Evolutionary conservation across 2,888 invertebrate genomes (phyloP), one percentile per base, ranked within the genome.

Genomic region (Dendrolimus houi): DNA sequence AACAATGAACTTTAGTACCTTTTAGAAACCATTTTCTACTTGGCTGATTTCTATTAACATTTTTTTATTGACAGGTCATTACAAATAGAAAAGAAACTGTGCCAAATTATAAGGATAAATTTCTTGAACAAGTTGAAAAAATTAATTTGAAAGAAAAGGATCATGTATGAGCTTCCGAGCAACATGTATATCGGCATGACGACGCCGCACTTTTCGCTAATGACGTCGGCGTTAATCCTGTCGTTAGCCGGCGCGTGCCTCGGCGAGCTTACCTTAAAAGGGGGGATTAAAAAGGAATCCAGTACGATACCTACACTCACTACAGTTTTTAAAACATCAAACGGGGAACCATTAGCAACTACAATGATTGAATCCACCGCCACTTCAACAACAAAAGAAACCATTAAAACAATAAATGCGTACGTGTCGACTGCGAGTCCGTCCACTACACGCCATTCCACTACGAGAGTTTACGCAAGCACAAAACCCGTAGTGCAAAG

Each of bases 401-500:
- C 68, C 70, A 79, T 77, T 74, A 80, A 77, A 75, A 76, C 76
- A 79, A 87, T 82, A 80, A 89, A 83, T 75, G 78, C 74, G 64
- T 72, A 75, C 65, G 70, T 69, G 65, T 69, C 74, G 64, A 82
- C 79, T 55, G 81, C 79, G 76, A 77, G 75, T 69, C 68, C 82
- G 62, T 72, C 83, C 60, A 75, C 74, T 59, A 69, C 73, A 64
- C 77, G 71, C 71, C 72, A 75, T 80, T 80, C 82, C 75, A 77
- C 76, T 62, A 70, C 78, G 71, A 78, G 72, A 81, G 81, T 74
- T 70, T 74, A 79, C 72, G 72, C 71, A 66, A 82, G 75, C 72
- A 83, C 80, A 83, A 87, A 83, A 78, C 79, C 72, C 65, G 67
- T 71, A 67, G 71, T 75, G 74, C 83, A 88, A 84, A 87, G 77